Base-by-base conservation (phyloP, 2,113 vertebrate genomes). In the Ardeotis arabs region DNA sequence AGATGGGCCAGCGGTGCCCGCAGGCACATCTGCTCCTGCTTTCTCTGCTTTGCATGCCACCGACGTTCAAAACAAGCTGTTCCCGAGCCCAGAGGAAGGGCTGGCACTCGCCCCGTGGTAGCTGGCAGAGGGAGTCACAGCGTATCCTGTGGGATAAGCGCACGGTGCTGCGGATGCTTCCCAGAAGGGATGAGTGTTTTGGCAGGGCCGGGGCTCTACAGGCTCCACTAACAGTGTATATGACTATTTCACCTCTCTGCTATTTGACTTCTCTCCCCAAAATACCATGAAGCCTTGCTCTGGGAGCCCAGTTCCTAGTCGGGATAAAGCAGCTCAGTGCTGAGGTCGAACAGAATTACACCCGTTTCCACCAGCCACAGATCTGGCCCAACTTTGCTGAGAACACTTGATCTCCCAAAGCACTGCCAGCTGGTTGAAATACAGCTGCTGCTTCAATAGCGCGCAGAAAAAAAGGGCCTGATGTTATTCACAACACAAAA, bases 361-460 rank as follows among this genome's bases (percentile, higher is more conserved):
- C 29, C 8, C 3, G 44, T 80, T 68, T 63, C 69, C 73, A 79
- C 39, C 87, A 93, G 93, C 77, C 53, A 16, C 12, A 70, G 85
- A 60, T 56, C 33, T 94, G 89, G 60, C 92, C 90, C 92, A 47
- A 20, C 66, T 90, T 74, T 45, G 27, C 91, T 86, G 66, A 66
- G 89, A 94, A 68, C 74, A 47, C 84, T 94, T 91, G 60, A 84
- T 87, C 87, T 89, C 69, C 69, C 87, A 5, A 28, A 69, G 70
- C 3, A 0, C 74, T 96, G 89, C 77, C 95, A 96, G 89, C 84
- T 89, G 93, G 80, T 84, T 75, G 87, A 84, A 91, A 91, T 87
- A 75, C 84, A 97, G 95, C 95, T 95, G 94, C 91, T 87, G 84
- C 81, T 79, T 96, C 95, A 93, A 91, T 64, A 91, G 84, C 1